These are phyloP conservation scores for Tenrec ecaudatus DNA, from an alignment of 2,113 vertebrate species.

Conservation along the genomic window DNA sequence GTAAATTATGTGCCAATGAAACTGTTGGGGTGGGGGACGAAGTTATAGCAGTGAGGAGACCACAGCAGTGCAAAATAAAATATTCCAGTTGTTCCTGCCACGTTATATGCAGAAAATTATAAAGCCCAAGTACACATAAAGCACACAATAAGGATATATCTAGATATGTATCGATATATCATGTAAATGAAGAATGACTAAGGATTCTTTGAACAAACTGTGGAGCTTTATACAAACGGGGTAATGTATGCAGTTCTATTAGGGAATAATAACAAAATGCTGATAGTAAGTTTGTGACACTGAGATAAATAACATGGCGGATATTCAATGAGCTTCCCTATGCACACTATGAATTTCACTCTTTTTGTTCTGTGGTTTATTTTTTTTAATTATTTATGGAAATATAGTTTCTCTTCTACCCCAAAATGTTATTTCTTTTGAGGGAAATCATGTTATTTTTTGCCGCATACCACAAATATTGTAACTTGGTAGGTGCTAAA, in stretches of 20 bases:
- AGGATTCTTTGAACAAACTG: neutral
- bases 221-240: neutral
- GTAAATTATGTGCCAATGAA: no score
- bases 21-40: no score
- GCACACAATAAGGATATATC: neutral
- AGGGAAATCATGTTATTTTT: neutral
- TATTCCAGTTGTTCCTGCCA: neutral
- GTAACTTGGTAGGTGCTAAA: neutral
- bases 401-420: slow-evolving; percentile 5
- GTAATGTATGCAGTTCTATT: neutral
- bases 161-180: no score
- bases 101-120: neutral
- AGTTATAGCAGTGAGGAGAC: no score
- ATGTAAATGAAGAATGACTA: no score
- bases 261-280: no score
- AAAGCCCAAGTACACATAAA: neutral
- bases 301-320: neutral
- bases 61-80: neutral
- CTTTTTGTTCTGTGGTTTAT: neutral
- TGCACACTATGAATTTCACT: neutral
- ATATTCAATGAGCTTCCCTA: neutral
- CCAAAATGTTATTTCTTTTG: slow-evolving; percentile 20
- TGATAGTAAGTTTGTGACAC: slow-evolving; percentile 1
- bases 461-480: neutral
- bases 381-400: neutral